Evolutionary conservation across 2,113 vertebrate genomes (phyloP).

Genomic region (Australoheros scitulus): DNA sequence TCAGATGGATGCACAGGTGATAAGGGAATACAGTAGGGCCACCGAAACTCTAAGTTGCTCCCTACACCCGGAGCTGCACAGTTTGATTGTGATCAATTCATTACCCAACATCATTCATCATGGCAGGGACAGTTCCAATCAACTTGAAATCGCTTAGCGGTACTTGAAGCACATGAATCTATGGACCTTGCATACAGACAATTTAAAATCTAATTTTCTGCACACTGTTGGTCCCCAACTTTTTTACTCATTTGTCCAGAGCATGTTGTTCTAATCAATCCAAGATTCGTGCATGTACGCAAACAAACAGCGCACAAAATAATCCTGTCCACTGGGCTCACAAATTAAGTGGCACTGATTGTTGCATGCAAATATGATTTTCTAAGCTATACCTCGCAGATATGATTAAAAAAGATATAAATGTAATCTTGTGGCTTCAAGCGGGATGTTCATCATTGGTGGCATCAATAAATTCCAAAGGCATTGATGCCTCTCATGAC

Average conservation of each 20-base stretch:
- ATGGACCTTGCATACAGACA: constrained; percentile 25
- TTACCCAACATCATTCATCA: constrained; percentile 53
- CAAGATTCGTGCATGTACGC: constrained; percentile 16
- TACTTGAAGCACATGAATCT: constrained; percentile 42
- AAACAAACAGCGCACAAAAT: constrained; percentile 20
- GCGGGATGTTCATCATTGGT: not conserved
- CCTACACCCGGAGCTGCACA: not conserved
- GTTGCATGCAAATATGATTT: constrained; percentile 1
- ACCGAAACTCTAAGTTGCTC: not conserved
- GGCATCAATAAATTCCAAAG: constrained; percentile 19
- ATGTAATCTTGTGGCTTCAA: not conserved
- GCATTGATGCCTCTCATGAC: not conserved
- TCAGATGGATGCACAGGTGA: constrained; percentile 33
- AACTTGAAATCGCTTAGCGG: constrained; percentile 53
- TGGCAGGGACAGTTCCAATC: constrained; percentile 58
- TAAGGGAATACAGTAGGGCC: constrained; percentile 14
- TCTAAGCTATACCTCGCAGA: constrained; percentile 18
- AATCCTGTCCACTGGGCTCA: constrained; percentile 36
- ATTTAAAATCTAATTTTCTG: constrained; percentile 68
- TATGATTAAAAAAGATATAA: constrained; percentile 23
- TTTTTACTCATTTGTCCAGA: constrained; percentile 48
- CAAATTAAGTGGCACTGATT: constrained; percentile 42
- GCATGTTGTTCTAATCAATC: constrained; percentile 50
- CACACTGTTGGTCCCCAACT: constrained; percentile 34
- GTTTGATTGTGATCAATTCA: constrained; percentile 43